Percentiles rank a stretch among this genome's conserved stretches.
phyloP scores from a whole-genome alignment of 2,113 vertebrate species.

The Brienomyrus longianalis region DNA sequence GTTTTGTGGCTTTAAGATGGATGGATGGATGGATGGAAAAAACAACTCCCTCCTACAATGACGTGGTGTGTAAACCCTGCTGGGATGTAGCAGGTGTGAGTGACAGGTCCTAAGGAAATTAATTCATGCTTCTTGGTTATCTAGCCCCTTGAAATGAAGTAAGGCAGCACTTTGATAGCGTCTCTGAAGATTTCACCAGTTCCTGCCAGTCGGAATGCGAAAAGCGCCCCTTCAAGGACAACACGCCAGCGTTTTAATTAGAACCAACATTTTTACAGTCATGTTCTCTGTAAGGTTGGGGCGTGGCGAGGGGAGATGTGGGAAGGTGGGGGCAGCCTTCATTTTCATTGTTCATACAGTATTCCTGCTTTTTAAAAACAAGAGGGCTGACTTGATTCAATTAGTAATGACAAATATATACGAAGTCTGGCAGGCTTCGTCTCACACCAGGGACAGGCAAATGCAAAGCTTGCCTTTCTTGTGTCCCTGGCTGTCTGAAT shows the following conservation, averaged over 20 bases:
- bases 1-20: neutral
- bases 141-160: conserved; percentile 12
- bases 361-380: conserved; percentile 6
- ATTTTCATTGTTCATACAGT: conserved; percentile 4
- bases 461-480: neutral
- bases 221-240: neutral
- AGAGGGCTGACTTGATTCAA: neutral
- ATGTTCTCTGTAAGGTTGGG: neutral
- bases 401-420: neutral
- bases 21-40: neutral
- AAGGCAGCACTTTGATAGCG: conserved; percentile 21
- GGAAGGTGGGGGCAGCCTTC: neutral
- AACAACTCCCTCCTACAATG: neutral
- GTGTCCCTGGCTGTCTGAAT: conserved; percentile 16
- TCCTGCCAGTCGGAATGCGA: neutral
- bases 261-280: conserved; percentile 6
- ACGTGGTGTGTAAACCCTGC: neutral
- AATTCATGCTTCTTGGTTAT: conserved; percentile 20
- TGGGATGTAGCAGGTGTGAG: conserved; percentile 1
- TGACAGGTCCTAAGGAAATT: conserved; percentile 22
- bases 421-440: neutral
- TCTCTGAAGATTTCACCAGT: conserved; percentile 8
- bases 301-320: neutral
- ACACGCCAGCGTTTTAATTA: conserved; percentile 16
- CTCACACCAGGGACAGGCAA: neutral